Base-by-base conservation (phyloP, 2,113 vertebrate genomes). In the Desmodus rotundus region DNA sequence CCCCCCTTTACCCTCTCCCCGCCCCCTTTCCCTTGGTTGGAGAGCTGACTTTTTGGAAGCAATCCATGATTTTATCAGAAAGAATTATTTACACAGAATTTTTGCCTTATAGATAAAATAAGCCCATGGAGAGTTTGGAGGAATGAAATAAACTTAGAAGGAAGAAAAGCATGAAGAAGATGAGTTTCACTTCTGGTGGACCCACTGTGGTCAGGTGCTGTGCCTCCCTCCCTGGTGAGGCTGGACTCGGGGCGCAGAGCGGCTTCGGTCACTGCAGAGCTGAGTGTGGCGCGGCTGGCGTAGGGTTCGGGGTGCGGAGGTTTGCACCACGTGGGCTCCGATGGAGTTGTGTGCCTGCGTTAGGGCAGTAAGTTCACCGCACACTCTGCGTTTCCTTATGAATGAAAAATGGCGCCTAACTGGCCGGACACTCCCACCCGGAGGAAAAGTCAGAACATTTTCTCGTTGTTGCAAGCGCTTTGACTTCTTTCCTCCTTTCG, bases 391-490 rank as follows among this genome's bases (percentile, higher is more conserved):
- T 93, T 97, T 95, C 68, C 63, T 92, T 20, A 13, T 36, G 72
- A 93, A 77, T 94, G 87, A 96, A 97, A 83, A 86, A 95, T 43
- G 20, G 11, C 54, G 94, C 61, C 88, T 14, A 91, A 72, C 45
- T 78, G 63, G 43, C 45, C 31, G 28, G 52, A 80, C 72, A 58
- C 73, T 94, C 96, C 26, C 94, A 36, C 72, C 87, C 88, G 84
- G 41, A 89, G 47, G 16, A 33, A 73, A 43, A 63, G 91, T 93
- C 41, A 20, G 61, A 97, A 92, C 45, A 65, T 28, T 10, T 68
- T 54, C 78, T 72, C 52, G 92, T 89, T 94, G 95, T 85, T 96
- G 83, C 41, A 97, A 95, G 85, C 61, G 3, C 15, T 97, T 76
- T 88, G 33, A 52, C 11, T 67, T 36, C 65, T 54, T 96, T 87